Evolutionary conservation across 2,797 vertebrate genomes (phyloP).

Genomic region (Okamejei kenojei): DNA sequence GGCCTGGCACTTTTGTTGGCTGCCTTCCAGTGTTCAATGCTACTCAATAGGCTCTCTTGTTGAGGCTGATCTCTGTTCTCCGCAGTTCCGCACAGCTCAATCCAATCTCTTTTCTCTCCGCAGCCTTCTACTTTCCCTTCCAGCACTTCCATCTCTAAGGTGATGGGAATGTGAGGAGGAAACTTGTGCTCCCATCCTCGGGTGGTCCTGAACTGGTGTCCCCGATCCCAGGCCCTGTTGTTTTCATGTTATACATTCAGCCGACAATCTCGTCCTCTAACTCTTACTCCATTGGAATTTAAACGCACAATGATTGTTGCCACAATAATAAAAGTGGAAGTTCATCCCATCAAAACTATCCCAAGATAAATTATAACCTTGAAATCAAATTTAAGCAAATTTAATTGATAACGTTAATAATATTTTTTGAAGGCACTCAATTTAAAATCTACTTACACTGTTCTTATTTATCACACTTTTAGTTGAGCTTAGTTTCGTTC

Average conservation of each 20-base stretch:
- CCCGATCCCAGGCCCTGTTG: slow-evolving; percentile 56
- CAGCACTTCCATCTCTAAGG: slow-evolving; percentile 61
- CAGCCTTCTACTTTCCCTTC: slow-evolving; percentile 53
- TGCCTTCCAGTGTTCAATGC: slow-evolving; percentile 61
- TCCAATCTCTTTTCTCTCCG: slow-evolving; percentile 56
- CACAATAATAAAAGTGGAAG: slow-evolving; percentile 45
- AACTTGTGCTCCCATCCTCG: slow-evolving; percentile 56
- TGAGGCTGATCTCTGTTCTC: slow-evolving; percentile 56
- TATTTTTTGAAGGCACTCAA: slow-evolving; percentile 28
- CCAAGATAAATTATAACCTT: background rate
- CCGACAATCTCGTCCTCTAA: slow-evolving; percentile 51
- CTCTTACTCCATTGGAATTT: slow-evolving; percentile 61
- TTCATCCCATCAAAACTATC: background rate
- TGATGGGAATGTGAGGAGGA: slow-evolving; percentile 57
- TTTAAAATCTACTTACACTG: background rate
- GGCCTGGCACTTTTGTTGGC: slow-evolving; percentile 56
- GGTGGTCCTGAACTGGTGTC: slow-evolving; percentile 56
- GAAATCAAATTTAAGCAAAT: slow-evolving; percentile 49
- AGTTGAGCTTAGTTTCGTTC: no score
- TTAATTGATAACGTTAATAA: slow-evolving; percentile 47
- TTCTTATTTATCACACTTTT: background rate
- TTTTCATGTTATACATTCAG: slow-evolving; percentile 44
- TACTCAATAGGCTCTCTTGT: slow-evolving; percentile 59
- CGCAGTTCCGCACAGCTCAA: slow-evolving; percentile 61
- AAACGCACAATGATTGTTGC: slow-evolving; percentile 60